Evolutionary conservation across 2,888 invertebrate genomes (phyloP).

Genomic region (Minunthozetes semirufus): DNA sequence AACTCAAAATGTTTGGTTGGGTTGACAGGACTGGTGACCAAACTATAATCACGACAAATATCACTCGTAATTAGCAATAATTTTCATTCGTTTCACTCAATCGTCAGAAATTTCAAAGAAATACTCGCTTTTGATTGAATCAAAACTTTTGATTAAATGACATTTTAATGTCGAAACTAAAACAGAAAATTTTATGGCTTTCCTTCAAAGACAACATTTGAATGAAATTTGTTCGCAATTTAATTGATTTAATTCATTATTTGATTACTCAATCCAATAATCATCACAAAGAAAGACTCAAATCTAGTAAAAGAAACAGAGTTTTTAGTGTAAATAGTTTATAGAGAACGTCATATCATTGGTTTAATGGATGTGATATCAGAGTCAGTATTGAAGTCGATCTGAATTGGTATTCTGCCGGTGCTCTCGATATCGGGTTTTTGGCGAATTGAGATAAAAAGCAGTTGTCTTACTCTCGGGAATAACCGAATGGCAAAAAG

Average conservation of each 20-base stretch:
- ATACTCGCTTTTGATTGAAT: not conserved
- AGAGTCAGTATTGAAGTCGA: not conserved
- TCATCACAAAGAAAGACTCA: not conserved
- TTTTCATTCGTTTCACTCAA: constrained; percentile 2
- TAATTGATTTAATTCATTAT: no score
- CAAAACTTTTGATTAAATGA: not conserved
- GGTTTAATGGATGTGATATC: not conserved
- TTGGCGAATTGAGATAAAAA: constrained; percentile 15
- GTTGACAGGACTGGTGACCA: not conserved
- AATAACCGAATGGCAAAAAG: constrained; percentile 5
- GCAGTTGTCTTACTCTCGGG: constrained; percentile 17
- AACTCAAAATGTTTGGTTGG: not conserved
- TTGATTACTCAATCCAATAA: not conserved
- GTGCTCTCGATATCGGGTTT: constrained; percentile 12
- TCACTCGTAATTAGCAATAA: constrained; percentile 6
- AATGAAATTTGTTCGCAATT: no score
- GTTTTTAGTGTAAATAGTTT: not conserved
- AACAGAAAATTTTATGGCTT: no score
- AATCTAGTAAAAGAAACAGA: not conserved
- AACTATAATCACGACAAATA: not conserved
- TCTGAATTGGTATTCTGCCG: constrained; percentile 2
- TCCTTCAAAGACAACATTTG: no score
- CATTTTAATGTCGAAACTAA: no score
- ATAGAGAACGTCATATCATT: not conserved
- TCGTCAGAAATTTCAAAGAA: not conserved